A percentile compares a stretch with the other conserved stretches of the same genome.
Evolutionary conservation across 2,888 invertebrate species (phyloP).

Genomic region (Leptopilina myrica): DNA sequence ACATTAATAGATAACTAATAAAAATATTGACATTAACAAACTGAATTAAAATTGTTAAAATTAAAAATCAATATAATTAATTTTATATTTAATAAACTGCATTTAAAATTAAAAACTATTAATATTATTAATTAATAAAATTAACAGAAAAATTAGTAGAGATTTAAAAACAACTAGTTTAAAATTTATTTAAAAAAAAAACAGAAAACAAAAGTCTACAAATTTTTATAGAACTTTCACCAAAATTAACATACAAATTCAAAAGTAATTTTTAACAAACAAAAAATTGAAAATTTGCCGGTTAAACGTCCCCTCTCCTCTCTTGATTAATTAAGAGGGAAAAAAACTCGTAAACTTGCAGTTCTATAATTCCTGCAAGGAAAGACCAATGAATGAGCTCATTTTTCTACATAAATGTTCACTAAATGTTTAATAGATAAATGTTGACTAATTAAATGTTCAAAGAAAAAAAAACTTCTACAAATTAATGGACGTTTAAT

Average conservation of each 20-base stretch:
- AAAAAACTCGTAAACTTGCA: neutral
- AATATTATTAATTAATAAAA: too few relatives aligned
- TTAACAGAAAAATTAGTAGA: too few relatives aligned
- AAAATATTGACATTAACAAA: too few relatives aligned
- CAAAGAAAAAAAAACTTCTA: neutral
- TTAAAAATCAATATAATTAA: too few relatives aligned
- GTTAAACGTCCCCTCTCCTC: conserved; percentile 16
- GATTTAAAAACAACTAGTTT: too few relatives aligned
- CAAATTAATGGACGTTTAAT: conserved; percentile 16
- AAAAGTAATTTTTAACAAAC: conserved; percentile 3
- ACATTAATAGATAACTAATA: too few relatives aligned
- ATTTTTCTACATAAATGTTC: conserved; percentile 5
- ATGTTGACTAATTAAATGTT: conserved; percentile 18
- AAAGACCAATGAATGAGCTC: conserved; percentile 14
- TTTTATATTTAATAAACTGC: too few relatives aligned
- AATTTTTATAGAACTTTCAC: neutral
- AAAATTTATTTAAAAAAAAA: too few relatives aligned
- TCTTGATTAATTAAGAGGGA: neutral
- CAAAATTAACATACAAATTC: neutral
- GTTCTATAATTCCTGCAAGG: neutral
- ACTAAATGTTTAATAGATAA: conserved; percentile 29
- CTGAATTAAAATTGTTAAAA: too few relatives aligned
- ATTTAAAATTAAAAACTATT: too few relatives aligned
- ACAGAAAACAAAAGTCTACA: too few relatives aligned
- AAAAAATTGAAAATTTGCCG: conserved; percentile 11